These are phyloP conservation scores for Machimus rusticus DNA, from an alignment of 2,888 invertebrate species.

Conservation along the genomic window DNA sequence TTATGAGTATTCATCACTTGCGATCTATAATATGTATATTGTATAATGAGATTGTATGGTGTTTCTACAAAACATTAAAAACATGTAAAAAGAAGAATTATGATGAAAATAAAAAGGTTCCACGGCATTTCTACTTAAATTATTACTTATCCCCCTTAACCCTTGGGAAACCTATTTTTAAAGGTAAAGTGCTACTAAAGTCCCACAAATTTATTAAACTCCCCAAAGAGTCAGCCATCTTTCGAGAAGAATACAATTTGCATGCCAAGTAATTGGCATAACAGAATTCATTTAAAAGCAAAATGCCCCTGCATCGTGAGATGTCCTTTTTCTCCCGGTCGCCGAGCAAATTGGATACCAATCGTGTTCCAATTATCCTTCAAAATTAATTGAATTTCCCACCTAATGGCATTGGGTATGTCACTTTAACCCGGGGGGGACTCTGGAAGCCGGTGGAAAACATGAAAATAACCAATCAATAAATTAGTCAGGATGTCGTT, in stretches of 20 bases:
- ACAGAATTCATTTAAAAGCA: constrained; percentile 7
- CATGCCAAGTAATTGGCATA: constrained; percentile 2
- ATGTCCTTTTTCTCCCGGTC: neutral
- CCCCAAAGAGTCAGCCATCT: neutral
- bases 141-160: no score
- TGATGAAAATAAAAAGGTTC: no score
- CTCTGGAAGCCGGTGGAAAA: neutral
- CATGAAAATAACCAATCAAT: constrained; percentile 49
- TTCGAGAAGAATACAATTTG: neutral
- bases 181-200: neutral
- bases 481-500: constrained; percentile 47
- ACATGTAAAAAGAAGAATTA: no score
- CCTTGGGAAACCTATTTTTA: no score
- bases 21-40: no score
- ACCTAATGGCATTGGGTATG: neutral
- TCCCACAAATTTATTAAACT: neutral
- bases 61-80: no score
- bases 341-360: neutral
- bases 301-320: neutral
- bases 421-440: constrained; percentile 10
- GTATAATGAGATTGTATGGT: no score
- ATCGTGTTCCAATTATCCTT: constrained; percentile 44
- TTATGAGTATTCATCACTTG: no score
- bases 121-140: no score
- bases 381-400: constrained; percentile 48